Evolutionary conservation across 2,113 vertebrate species (phyloP).

Genomic region (Corythornis madagascariensis): DNA sequence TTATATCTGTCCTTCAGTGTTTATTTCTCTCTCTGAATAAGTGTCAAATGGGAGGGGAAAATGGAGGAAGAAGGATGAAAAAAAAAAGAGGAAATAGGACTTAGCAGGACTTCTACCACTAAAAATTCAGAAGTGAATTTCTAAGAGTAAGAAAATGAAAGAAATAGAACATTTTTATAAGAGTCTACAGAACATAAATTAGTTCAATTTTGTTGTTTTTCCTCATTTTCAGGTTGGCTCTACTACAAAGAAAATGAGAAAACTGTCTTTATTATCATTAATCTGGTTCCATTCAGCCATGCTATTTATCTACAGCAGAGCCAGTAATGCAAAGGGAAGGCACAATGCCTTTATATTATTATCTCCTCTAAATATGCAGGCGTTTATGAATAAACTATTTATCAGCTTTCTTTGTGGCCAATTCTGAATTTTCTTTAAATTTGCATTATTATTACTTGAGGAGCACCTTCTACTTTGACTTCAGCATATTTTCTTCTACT

Average conservation of each 20-base stretch:
- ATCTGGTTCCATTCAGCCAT: constrained; percentile 54
- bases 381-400: constrained; percentile 63
- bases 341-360: constrained; percentile 41
- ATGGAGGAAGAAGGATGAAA: neutral
- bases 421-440: constrained; percentile 56
- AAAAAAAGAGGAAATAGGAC: neutral
- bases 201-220: constrained; percentile 48
- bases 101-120: neutral
- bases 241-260: constrained; percentile 53
- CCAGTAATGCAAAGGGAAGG: constrained; percentile 35
- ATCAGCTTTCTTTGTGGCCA: constrained; percentile 24
- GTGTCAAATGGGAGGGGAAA: neutral
- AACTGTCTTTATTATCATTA: constrained; percentile 58
- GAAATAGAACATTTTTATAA: neutral
- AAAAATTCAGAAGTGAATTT: neutral
- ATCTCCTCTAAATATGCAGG: constrained; percentile 42
- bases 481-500: neutral
- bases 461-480: constrained; percentile 22
- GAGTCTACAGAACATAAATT: constrained; percentile 30
- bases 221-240: constrained; percentile 32
- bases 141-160: constrained; percentile 6
- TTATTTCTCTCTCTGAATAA: neutral
- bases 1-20: neutral
- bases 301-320: constrained; percentile 51
- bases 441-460: constrained; percentile 4